A percentile compares a stretch with the other conserved stretches of the same genome.
These are phyloP conservation scores for Hemicentrotus pulcherrimus DNA, from an alignment of 35 echinoderm and acorn worm genomes.

Conservation along the genomic window DNA sequence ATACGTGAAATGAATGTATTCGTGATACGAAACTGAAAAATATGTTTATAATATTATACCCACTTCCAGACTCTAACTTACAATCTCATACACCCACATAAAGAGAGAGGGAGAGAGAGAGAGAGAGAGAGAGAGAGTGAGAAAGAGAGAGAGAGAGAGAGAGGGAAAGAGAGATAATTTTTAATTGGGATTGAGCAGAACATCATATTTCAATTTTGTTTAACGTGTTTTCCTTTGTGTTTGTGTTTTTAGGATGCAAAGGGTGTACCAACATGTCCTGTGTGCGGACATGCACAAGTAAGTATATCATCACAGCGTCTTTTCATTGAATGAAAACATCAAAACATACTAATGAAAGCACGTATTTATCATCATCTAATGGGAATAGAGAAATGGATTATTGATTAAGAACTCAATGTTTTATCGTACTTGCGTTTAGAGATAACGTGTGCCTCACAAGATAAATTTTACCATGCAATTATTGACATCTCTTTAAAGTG, in stretches of 20 bases:
- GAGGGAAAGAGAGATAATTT: background rate
- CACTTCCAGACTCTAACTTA: background rate
- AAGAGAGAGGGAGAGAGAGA: background rate
- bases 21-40: background rate
- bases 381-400: too few relatives aligned
- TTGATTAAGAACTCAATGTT: too few relatives aligned
- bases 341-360: too few relatives aligned
- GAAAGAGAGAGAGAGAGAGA: background rate
- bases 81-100: background rate
- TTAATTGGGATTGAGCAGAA: background rate
- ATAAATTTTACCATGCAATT: background rate
- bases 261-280: background rate
- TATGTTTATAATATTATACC: background rate
- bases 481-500: background rate
- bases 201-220: background rate
- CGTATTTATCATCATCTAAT: too few relatives aligned
- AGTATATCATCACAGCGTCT: background rate
- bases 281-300: background rate
- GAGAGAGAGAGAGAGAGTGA: background rate
- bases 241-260: background rate
- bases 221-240: background rate
- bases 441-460: background rate
- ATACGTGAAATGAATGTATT: background rate
- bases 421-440: too few relatives aligned
- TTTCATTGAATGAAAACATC: too few relatives aligned